Evolutionary conservation across 2,797 vertebrate species (phyloP).

Genomic region (Mergus octosetaceus): DNA sequence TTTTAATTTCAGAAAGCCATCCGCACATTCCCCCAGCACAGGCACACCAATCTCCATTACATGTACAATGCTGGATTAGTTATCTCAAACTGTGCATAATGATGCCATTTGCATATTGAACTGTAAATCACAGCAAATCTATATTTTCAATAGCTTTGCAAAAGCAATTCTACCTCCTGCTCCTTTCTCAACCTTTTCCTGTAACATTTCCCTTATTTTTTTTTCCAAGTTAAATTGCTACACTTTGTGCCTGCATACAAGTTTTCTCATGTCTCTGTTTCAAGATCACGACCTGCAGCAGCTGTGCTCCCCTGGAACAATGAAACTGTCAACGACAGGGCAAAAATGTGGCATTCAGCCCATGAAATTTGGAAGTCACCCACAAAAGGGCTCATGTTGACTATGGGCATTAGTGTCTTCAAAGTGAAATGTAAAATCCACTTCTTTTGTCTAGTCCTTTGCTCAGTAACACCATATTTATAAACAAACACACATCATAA

Average conservation of each 20-base stretch:
- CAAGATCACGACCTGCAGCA: background rate
- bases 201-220: background rate
- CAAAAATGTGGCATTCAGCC: background rate
- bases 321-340: background rate
- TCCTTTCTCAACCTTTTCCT: background rate
- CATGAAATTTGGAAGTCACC: background rate
- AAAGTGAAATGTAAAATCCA: constrained; percentile 28
- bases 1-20: background rate
- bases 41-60: background rate
- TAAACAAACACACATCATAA: constrained; percentile 28
- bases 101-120: background rate
- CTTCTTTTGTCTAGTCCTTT: constrained; percentile 18
- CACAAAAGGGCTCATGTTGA: background rate
- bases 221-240: background rate
- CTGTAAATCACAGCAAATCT: background rate
- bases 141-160: fast-evolving
- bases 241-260: background rate
- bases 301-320: background rate
- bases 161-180: background rate
- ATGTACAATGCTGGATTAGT: background rate
- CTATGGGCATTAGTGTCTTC: background rate
- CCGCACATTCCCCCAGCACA: background rate
- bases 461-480: constrained; percentile 26
- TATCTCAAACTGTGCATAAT: background rate
- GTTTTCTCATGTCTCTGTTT: background rate